Evolutionary conservation across 2,888 invertebrate species (phyloP), one percentile per base, ranked within the genome.

Genomic region (Endotricha flammealis): DNA sequence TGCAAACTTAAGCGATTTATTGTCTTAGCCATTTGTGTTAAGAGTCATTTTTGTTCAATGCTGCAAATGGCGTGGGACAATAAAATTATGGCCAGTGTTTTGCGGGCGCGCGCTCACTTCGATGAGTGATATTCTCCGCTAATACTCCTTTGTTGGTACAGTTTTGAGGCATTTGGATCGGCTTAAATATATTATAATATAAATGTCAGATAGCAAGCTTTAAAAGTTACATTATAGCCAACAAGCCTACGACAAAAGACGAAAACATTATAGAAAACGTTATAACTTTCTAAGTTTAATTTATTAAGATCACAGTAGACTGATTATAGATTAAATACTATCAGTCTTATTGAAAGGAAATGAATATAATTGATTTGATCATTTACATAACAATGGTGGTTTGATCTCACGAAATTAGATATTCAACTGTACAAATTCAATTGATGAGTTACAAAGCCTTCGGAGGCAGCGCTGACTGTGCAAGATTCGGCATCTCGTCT

Each of bases 41-140:
- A 71, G 76, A 71, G 61, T 62, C 64, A 65, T 64, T 77, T 78
- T 77, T 56, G 66, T 56, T 62, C 70, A 69, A 52, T 50, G 34
- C 42, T 42, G 35, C 25, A 41, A 46, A 52, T 54, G 56, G 64
- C 65, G 68, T 68, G 70, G 72, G 70, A 74, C 79, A 77, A 72
- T 76, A 78, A 80, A 78, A 78, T 78, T 74, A 79, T 70, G 66
- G 67, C 61, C 65, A 62, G 66, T 75, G 78, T 77, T 74, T 74
- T 66, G 70, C 67, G 66, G 52, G 62, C 72, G 71, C 71, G 68
- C 67, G 66, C 63, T 72, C 72, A 62, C 67, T 72, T 69, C 76
- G 74, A 75, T 73, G 75, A 79, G 67, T 71, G 75, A 78, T 79
- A 73, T 70, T 66, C 73, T 64, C 56, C 60, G 54, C 57, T 70